phyloP scores from a whole-genome alignment of 2,888 invertebrate genomes.

The Orgyia antiqua region DNA sequence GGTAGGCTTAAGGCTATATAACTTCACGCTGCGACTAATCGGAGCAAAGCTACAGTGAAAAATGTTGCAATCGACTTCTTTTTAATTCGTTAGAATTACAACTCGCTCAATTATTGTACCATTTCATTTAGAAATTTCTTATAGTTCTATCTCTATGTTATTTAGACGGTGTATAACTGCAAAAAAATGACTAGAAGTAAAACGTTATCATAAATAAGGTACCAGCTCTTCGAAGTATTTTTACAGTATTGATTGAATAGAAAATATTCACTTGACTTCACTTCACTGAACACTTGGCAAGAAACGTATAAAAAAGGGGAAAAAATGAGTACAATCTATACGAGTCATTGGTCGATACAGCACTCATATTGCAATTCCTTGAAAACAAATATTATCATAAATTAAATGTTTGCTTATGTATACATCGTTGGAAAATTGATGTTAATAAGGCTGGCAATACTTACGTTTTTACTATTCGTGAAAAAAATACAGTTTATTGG shows the following conservation, averaged over 20 bases:
- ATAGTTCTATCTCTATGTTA: too few species aligned
- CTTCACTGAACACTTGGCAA: conserved; percentile 19
- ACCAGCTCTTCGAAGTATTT: conserved; percentile 27
- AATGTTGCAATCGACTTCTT: too few species aligned
- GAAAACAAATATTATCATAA: conserved; percentile 21
- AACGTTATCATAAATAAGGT: too few species aligned
- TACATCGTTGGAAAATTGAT: conserved; percentile 5
- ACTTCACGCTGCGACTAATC: too few species aligned
- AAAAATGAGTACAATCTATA: conserved; percentile 9
- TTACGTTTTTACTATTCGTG: background rate
- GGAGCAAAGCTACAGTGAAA: too few species aligned
- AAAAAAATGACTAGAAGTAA: too few species aligned
- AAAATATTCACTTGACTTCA: conserved; percentile 22
- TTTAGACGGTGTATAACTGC: too few species aligned
- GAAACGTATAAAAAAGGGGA: conserved; percentile 16
- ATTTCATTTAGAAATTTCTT: too few species aligned
- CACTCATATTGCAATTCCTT: conserved; percentile 19
- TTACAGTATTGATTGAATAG: conserved; percentile 43
- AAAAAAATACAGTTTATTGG: background rate
- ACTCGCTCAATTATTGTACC: too few species aligned
- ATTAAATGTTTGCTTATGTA: conserved; percentile 9
- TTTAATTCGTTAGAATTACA: too few species aligned
- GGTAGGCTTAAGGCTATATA: too few species aligned
- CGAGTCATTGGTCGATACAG: conserved; percentile 22
- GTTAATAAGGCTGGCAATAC: background rate